Conservation (phyloP, 2,888 invertebrate species). For the Acanthosepion pharaonis region DNA sequence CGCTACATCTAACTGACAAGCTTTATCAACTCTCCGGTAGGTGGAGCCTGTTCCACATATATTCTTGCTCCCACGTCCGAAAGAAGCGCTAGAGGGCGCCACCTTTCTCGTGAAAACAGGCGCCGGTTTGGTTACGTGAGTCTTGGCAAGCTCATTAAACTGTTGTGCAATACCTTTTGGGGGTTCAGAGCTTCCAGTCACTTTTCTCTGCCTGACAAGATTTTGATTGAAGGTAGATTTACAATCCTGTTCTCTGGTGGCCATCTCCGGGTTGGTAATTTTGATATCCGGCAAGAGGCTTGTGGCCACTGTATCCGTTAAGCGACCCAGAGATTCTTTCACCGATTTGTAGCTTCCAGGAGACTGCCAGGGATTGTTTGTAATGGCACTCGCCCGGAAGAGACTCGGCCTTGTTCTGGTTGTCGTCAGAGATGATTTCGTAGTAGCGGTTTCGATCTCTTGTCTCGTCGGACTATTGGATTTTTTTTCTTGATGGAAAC, state of each 20-base stretch:
- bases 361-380: not conserved
- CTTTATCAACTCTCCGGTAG: not conserved
- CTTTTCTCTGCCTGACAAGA: not conserved
- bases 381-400: not conserved
- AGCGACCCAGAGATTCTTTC: not conserved
- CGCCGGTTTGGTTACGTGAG: not conserved
- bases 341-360: not conserved
- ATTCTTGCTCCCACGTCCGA: not conserved
- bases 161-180: not conserved
- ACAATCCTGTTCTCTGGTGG: not conserved
- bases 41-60: not conserved
- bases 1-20: not conserved
- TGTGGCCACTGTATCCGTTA: not conserved
- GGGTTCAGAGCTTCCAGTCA: not conserved
- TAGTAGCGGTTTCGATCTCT: not conserved
- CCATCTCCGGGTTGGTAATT: not conserved
- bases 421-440: not conserved
- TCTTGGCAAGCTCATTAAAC: not conserved
- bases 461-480: not conserved
- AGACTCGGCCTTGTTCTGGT: not conserved
- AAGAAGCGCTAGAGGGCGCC: not conserved
- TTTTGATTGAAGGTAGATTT: not conserved
- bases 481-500: not conserved
- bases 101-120: not conserved
- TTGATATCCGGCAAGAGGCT: not conserved